Evolutionary conservation across 2,888 invertebrate genomes (phyloP).

Genomic region (Fragum sueziense): DNA sequence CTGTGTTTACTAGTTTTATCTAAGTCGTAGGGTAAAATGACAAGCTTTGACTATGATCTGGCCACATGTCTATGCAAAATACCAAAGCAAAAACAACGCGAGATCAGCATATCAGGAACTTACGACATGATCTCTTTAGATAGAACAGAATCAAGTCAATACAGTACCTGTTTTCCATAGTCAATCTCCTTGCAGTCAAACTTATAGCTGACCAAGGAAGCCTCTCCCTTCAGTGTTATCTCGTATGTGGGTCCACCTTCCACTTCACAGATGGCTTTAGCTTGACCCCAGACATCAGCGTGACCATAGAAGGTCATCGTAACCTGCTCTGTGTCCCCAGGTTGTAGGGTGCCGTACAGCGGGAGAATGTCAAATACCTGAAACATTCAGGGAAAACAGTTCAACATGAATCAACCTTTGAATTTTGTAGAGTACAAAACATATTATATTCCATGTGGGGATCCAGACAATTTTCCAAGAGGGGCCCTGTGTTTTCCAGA

Average conservation of each 20-base stretch:
- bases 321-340: slow-evolving; percentile 81
- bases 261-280: slow-evolving; percentile 81
- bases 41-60: too few relatives aligned
- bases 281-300: slow-evolving; percentile 80
- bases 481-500: too few relatives aligned
- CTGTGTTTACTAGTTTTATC: too few relatives aligned
- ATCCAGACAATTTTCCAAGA: too few relatives aligned
- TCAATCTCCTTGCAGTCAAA: slow-evolving; percentile 80
- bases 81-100: too few relatives aligned
- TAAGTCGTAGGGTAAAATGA: too few relatives aligned
- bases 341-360: slow-evolving; percentile 80
- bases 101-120: too few relatives aligned
- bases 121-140: too few relatives aligned
- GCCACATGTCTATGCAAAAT: too few relatives aligned
- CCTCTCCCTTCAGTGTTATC: slow-evolving; percentile 79
- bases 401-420: not conserved
- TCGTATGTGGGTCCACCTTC: slow-evolving; percentile 82
- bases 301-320: slow-evolving; percentile 83
- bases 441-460: too few relatives aligned
- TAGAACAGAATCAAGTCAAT: too few relatives aligned
- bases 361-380: slow-evolving; percentile 83
- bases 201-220: slow-evolving; percentile 80
- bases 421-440: too few relatives aligned
- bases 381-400: not conserved
- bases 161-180: slow-evolving; percentile 79